Evolutionary conservation across 2,888 invertebrate genomes (phyloP).

Genomic region (Megaustenia siamemsis): DNA sequence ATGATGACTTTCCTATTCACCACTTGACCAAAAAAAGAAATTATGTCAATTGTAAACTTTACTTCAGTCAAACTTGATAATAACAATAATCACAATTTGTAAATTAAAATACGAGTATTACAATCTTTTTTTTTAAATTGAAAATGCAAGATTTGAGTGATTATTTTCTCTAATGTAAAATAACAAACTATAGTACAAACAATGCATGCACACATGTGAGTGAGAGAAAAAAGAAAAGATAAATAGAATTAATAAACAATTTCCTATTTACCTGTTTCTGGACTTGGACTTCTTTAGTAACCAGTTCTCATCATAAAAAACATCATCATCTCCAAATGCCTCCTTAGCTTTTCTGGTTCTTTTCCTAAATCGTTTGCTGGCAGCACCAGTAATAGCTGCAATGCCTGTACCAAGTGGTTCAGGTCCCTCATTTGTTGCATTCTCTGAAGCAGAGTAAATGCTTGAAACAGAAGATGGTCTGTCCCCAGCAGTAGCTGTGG

Average conservation of each 20-base stretch:
- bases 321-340: conserved; percentile 47
- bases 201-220: too few species aligned
- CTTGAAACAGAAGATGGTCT: not conserved
- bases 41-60: too few species aligned
- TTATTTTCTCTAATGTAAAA: too few species aligned
- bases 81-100: too few species aligned
- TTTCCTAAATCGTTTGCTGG: conserved; percentile 45
- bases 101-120: too few species aligned
- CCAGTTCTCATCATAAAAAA: conserved; percentile 45
- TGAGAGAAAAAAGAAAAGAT: not conserved
- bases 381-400: not conserved
- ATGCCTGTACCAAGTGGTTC: not conserved
- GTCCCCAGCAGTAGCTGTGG: not conserved
- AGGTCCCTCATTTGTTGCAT: not conserved
- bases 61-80: too few species aligned
- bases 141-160: too few species aligned
- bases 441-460: not conserved
- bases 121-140: too few species aligned
- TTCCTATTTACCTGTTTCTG: conserved; percentile 23
- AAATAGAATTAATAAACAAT: not conserved
- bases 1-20: too few species aligned
- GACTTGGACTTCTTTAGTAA: conserved; percentile 49
- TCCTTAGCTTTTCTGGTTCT: conserved; percentile 45
- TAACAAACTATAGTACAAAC: too few species aligned
- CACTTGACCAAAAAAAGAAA: too few species aligned